Conservation (phyloP, 2,797 vertebrate species). For the Catostomus latipinnis region DNA sequence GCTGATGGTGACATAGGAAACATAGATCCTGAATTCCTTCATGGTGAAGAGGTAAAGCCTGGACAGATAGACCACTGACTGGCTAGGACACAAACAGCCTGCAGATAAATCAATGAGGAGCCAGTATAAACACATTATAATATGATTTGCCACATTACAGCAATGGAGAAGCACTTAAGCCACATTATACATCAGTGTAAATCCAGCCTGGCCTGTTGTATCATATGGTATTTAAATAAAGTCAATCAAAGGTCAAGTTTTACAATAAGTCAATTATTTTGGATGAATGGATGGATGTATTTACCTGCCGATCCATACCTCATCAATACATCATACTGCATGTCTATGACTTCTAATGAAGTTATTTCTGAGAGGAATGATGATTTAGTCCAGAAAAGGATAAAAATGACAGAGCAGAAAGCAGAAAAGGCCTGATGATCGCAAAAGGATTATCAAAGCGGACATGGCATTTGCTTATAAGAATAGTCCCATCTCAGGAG, state of each 20-base stretch:
- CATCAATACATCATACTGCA: slow-evolving; percentile 30
- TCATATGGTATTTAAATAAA: not conserved
- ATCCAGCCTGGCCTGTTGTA: not conserved
- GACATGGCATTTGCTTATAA: not conserved
- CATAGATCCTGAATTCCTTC: not conserved
- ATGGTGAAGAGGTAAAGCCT: not conserved
- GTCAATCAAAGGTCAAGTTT: not conserved
- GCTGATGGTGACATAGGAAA: not conserved
- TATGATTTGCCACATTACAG: not conserved
- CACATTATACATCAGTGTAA: not conserved
- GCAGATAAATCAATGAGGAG: slow-evolving; percentile 7
- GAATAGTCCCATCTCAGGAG: not conserved
- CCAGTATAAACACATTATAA: not conserved
- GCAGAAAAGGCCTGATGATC: slow-evolving; percentile 13
- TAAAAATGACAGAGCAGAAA: slow-evolving; percentile 23
- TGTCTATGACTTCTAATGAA: slow-evolving; percentile 33
- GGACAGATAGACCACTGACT: not conserved
- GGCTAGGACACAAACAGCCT: not conserved
- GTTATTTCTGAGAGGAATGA: slow-evolving; percentile 13
- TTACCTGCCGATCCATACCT: not conserved
- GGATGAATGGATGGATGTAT: not conserved
- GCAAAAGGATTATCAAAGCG: not conserved
- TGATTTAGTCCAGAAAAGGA: slow-evolving; percentile 4
- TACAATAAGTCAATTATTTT: not conserved
- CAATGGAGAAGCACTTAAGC: not conserved